Conservation (phyloP, 2,888 invertebrate genomes). For the Lithosia quadra region DNA sequence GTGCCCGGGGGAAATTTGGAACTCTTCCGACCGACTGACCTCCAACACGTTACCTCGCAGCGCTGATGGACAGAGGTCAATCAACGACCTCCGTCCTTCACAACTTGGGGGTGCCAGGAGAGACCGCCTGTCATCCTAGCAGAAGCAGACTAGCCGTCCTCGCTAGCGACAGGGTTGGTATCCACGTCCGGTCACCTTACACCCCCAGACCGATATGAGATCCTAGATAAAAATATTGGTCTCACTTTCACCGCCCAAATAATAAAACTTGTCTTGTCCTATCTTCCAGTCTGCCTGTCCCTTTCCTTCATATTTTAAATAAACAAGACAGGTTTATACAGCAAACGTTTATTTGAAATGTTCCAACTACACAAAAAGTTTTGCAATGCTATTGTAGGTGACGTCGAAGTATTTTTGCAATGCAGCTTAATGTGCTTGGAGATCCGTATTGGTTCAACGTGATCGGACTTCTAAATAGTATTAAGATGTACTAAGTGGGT, state of each 20-base stretch:
- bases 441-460: slow-evolving; percentile 35
- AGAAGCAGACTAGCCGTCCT: too few relatives aligned
- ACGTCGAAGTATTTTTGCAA: slow-evolving; percentile 37
- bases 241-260: slow-evolving; percentile 24
- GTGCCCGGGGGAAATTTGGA: too few relatives aligned
- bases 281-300: slow-evolving; percentile 20
- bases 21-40: too few relatives aligned
- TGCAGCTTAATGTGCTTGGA: slow-evolving; percentile 37
- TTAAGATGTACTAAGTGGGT: neutral
- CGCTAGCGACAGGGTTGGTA: too few relatives aligned
- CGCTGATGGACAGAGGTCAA: too few relatives aligned
- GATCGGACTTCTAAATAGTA: slow-evolving; percentile 38
- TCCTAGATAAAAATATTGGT: too few relatives aligned
- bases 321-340: slow-evolving; percentile 29
- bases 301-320: slow-evolving; percentile 20
- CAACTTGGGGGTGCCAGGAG: too few relatives aligned
- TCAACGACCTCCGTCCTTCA: too few relatives aligned
- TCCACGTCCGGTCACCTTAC: too few relatives aligned
- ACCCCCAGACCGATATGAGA: too few relatives aligned
- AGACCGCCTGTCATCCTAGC: too few relatives aligned
- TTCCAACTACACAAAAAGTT: slow-evolving; percentile 40
- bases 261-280: slow-evolving; percentile 20
- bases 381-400: slow-evolving; percentile 49
- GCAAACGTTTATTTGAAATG: slow-evolving; percentile 43
- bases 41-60: too few relatives aligned